These are phyloP conservation scores for Perizoma affinitatum DNA, from an alignment of 2,888 invertebrate genomes.

Conservation along the genomic window DNA sequence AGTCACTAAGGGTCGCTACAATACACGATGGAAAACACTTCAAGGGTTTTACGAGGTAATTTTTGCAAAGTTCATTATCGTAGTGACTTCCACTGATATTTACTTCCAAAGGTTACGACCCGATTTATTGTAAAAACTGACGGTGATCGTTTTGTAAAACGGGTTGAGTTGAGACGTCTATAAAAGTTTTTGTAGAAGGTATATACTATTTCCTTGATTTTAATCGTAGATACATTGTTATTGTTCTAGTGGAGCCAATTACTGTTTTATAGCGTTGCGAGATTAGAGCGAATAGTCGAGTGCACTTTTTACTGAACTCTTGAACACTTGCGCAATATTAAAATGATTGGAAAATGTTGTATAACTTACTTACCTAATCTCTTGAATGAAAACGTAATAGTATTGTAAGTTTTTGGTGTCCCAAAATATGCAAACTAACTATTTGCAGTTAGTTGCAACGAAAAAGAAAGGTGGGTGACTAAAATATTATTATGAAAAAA, in stretches of 20 bases:
- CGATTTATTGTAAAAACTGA: constrained; percentile 40
- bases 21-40: too few relatives aligned
- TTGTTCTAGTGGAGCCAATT: constrained; percentile 1
- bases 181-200: not conserved
- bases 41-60: too few relatives aligned
- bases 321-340: constrained; percentile 30
- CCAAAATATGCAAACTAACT: too few relatives aligned
- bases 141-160: constrained; percentile 30
- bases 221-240: constrained; percentile 2
- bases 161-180: constrained; percentile 5
- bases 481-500: too few relatives aligned
- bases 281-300: not conserved
- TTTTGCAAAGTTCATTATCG: too few relatives aligned
- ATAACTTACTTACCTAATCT: not conserved
- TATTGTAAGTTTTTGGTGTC: too few relatives aligned
- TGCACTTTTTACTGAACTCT: not conserved
- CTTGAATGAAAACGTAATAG: not conserved
- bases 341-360: constrained; percentile 1
- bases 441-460: too few relatives aligned
- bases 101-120: constrained; percentile 24
- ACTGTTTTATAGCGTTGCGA: constrained; percentile 1
- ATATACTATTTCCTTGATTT: constrained; percentile 14
- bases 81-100: not conserved
- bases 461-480: too few relatives aligned
- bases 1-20: too few relatives aligned